Evolutionary conservation across 2,888 invertebrate genomes (phyloP), one percentile per base, ranked within the genome.

Genomic region (Amphiduros pacificus): DNA sequence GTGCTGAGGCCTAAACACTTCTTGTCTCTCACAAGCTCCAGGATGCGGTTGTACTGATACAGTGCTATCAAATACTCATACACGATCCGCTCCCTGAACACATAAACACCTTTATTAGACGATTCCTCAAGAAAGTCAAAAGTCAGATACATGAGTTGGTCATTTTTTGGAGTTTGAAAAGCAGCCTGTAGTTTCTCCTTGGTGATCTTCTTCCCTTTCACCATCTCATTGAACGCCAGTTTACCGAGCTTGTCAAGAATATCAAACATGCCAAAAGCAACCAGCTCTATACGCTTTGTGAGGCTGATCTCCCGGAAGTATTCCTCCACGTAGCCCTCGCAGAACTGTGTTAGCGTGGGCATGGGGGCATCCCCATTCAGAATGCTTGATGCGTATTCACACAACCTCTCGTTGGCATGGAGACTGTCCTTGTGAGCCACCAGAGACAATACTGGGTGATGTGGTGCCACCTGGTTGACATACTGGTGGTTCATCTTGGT

Each of bases 31-130:
- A 55, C 50, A 41, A 62, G 62, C 17, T 57, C 52, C 55, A 50
- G 22, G 29, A 54, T 60, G 32, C 61, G 56, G 3, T 27, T 40
- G 24, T 48, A 28, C n/a, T 55, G 61, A 24, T 55, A 60, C 17
- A 48, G 51, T 14, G 65, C 63, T 4, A 65, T 64, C 6, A 67
- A 57, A 36, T 61, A 67, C 4, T 63, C 63, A 24, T 52, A n/a
- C 11, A 63, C 41, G 11, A 41, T 31, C 22, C n/a, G 5, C 40
- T 67, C 67, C 26, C 50, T 61, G 60, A 67, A 67, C 11, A 29
- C 41, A 29, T 62, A 62, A 3, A 3, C 17, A 29, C 57, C 40
- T 22, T 29, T 36, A 52, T 61, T 64, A 3, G 22, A 14, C 11
- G 17, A 29, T 2, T 54, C 54, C 24, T 50, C 51, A 9, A 32